Evolutionary conservation across 1,140 invertebrate genomes (phyloP).

Genomic region (Hormaphis cornu): DNA sequence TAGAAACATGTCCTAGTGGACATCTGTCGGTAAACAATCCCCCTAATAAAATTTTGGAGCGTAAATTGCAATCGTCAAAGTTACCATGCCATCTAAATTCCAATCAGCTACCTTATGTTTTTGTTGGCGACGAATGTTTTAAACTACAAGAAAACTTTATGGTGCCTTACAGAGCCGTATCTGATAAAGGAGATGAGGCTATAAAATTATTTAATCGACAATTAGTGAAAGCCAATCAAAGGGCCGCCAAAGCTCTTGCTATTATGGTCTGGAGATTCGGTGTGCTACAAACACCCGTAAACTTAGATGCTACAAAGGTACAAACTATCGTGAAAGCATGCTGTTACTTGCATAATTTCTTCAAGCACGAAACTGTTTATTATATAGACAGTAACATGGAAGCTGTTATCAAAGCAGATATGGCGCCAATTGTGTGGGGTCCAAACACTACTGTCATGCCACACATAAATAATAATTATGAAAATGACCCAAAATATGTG

Average conservation of each 20-base stretch:
- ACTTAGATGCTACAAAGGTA: constrained; percentile 34
- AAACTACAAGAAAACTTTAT: constrained; percentile 21
- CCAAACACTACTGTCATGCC: constrained; percentile 7
- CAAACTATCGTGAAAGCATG: constrained; percentile 32
- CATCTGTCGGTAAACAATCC: constrained; percentile 40
- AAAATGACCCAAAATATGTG: constrained; percentile 12
- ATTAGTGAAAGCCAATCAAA: constrained; percentile 40
- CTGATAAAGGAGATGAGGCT: constrained; percentile 1
- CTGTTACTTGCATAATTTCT: constrained; percentile 33
- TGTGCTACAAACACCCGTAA: constrained; percentile 33
- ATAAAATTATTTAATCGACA: constrained; percentile 42
- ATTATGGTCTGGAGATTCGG: constrained; percentile 38
- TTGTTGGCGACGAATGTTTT: constrained; percentile 26
- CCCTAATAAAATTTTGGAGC: constrained; percentile 30
- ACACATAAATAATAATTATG: not conserved
- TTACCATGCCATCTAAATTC: not conserved
- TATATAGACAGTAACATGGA: constrained; percentile 29
- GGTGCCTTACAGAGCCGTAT: constrained; percentile 16
- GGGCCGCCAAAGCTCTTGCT: constrained; percentile 44
- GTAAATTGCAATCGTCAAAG: not conserved
- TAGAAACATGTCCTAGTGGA: constrained; percentile 33
- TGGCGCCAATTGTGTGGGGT: constrained; percentile 24
- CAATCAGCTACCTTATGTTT: constrained; percentile 26
- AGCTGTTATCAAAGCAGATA: constrained; percentile 26
- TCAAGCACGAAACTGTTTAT: constrained; percentile 16